A percentile compares a stretch with the other conserved stretches of the same genome.
Conservation (phyloP, 1,140 invertebrate species). For the Drosophila nigrodunni region DNA sequence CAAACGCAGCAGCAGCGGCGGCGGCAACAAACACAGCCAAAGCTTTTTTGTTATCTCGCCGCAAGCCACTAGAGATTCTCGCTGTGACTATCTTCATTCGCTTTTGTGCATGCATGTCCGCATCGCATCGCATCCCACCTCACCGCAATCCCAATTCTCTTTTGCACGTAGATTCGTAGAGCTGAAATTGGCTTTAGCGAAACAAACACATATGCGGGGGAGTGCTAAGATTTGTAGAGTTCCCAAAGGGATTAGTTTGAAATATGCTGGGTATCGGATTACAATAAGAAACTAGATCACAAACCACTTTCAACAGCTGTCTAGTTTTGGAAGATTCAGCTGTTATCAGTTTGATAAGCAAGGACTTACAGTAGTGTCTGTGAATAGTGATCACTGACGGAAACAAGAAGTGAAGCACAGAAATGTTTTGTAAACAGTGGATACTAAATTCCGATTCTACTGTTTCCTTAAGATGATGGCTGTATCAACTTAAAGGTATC, state of each 20-base stretch:
- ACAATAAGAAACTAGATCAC: neutral
- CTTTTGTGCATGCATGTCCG: neutral
- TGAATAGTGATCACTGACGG: too few species aligned
- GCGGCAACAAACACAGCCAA: conserved; percentile 1
- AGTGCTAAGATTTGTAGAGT: neutral
- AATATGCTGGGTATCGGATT: neutral
- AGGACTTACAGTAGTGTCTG: too few species aligned
- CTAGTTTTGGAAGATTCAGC: too few species aligned
- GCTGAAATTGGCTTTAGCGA: neutral
- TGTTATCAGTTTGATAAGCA: too few species aligned
- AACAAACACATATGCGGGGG: conserved; percentile 2
- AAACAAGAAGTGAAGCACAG: too few species aligned
- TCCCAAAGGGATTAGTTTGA: neutral
- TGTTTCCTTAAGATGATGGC: neutral
- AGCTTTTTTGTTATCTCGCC: conserved; percentile 36
- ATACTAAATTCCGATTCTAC: neutral
- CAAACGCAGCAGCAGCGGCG: neutral
- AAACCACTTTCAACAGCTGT: too few species aligned
- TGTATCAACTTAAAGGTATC: too few species aligned
- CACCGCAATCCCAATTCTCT: conserved; percentile 1
- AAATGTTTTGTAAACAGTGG: too few species aligned
- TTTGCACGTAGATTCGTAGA: conserved; percentile 1
- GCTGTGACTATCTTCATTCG: conserved; percentile 33
- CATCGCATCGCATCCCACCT: neutral
- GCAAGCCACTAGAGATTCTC: conserved; percentile 1